Evolutionary conservation across 2,888 invertebrate species (phyloP).

Genomic region (Thecophora atra): DNA sequence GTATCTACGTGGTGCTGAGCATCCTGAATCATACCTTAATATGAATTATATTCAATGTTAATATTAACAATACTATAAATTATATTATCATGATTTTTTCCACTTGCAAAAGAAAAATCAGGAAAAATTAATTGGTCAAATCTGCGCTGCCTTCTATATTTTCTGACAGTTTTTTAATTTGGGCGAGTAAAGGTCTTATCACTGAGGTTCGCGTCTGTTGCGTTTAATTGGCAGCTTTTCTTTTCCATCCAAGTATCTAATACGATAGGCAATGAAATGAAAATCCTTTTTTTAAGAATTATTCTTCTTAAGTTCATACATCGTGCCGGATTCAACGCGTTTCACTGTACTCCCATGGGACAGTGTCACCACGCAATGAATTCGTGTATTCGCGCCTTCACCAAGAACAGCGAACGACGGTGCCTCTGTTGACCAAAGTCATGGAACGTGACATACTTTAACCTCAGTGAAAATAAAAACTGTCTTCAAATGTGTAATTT

Average conservation of each 20-base stretch:
- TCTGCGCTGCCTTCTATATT: no score
- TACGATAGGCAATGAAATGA: conserved; percentile 23
- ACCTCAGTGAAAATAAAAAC: conserved; percentile 7
- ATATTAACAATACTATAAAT: no score
- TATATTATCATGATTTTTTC: no score
- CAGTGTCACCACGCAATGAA: not conserved
- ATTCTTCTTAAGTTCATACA: not conserved
- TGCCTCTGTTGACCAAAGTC: conserved; percentile 1
- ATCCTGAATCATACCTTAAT: no score
- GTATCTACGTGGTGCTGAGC: no score
- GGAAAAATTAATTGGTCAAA: no score
- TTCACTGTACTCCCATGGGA: not conserved
- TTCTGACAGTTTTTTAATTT: not conserved
- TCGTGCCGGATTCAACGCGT: not conserved
- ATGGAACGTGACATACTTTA: not conserved
- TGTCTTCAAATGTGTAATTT: not conserved
- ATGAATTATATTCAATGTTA: no score
- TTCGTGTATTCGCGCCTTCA: not conserved
- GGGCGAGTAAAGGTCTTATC: not conserved
- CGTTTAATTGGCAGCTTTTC: conserved; percentile 15
- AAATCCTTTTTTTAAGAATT: conserved; percentile 7
- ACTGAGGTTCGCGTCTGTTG: not conserved
- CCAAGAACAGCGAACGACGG: not conserved
- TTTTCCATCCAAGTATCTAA: conserved; percentile 8
- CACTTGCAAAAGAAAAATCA: no score